A percentile compares a stretch with the other conserved stretches of the same genome.
Conservation (phyloP, 1,140 invertebrate genomes). For the Lordiphosa stackelbergi region DNA sequence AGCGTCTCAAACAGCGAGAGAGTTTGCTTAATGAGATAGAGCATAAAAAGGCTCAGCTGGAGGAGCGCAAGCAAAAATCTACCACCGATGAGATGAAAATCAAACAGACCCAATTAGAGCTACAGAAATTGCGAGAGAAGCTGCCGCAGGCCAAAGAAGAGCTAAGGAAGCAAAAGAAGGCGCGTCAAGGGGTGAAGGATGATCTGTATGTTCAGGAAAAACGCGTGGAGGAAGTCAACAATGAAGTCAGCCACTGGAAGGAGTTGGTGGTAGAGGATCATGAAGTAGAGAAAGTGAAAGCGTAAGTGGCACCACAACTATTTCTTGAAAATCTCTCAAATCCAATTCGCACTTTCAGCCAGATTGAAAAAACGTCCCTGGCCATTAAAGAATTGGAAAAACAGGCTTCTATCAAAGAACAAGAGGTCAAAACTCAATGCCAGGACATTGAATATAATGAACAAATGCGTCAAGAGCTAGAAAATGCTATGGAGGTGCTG, state of each 20-base stretch:
- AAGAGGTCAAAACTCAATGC: constrained; percentile 29
- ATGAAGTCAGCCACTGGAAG: constrained; percentile 26
- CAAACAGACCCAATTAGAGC: constrained; percentile 15
- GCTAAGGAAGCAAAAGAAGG: constrained; percentile 10
- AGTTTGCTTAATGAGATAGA: constrained; percentile 14
- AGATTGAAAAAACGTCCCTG: constrained; percentile 16
- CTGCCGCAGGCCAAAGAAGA: constrained; percentile 25
- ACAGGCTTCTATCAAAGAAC: constrained; percentile 25
- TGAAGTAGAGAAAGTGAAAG: constrained; percentile 30
- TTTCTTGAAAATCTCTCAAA: background rate
- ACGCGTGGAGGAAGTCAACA: constrained; percentile 19
- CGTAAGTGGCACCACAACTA: constrained; percentile 15
- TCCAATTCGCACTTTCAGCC: constrained; percentile 10
- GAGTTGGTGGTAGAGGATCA: constrained; percentile 45
- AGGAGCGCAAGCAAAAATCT: constrained; percentile 21
- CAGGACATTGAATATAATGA: constrained; percentile 30
- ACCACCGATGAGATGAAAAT: constrained; percentile 11
- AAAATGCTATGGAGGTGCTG: constrained; percentile 32
- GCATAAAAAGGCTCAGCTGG: constrained; percentile 28
- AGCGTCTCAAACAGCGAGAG: constrained; percentile 28
- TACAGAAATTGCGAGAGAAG: constrained; percentile 20
- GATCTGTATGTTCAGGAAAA: constrained; percentile 15
- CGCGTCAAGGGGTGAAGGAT: constrained; percentile 11
- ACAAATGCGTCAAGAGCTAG: constrained; percentile 26
- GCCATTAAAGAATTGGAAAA: constrained; percentile 31